A percentile compares a stretch with the other conserved stretches of the same genome.
These are phyloP conservation scores for Dissostichus mawsoni DNA, from an alignment of 2,113 vertebrate species.

Conservation along the genomic window DNA sequence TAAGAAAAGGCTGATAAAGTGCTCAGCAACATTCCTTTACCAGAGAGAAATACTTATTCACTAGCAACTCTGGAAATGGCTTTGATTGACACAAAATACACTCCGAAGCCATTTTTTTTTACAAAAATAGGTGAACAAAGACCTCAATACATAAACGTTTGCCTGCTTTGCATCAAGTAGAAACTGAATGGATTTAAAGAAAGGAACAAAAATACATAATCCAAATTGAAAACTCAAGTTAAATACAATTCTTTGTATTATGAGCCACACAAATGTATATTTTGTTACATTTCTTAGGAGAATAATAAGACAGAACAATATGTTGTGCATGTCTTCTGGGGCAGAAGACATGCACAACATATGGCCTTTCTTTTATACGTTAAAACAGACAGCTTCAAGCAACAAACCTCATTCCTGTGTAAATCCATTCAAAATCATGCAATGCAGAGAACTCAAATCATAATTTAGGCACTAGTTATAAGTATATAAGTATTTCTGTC, in stretches of 20 bases:
- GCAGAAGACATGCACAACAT: too few species aligned
- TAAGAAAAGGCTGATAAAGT: slow-evolving; percentile 57
- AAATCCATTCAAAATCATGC: slow-evolving; percentile 29
- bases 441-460: slow-evolving; percentile 35
- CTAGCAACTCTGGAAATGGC: slow-evolving; percentile 13
- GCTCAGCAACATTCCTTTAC: slow-evolving; percentile 39
- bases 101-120: background rate
- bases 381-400: slow-evolving; percentile 11
- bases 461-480: slow-evolving; percentile 44
- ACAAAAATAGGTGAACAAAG: background rate
- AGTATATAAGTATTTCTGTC: background rate
- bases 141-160: background rate
- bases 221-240: background rate
- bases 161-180: background rate
- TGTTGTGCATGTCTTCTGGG: background rate
- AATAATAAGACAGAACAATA: background rate
- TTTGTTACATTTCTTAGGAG: too few species aligned
- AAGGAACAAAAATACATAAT: slow-evolving; percentile 10
- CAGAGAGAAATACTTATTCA: slow-evolving; percentile 23
- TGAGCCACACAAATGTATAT: background rate
- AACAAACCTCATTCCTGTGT: background rate
- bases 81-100: slow-evolving; percentile 28
- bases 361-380: background rate
- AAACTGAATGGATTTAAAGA: slow-evolving; percentile 16
- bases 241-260: background rate